Base-by-base conservation (phyloP, 2,888 invertebrate genomes). In the Mimachlamys varia region DNA sequence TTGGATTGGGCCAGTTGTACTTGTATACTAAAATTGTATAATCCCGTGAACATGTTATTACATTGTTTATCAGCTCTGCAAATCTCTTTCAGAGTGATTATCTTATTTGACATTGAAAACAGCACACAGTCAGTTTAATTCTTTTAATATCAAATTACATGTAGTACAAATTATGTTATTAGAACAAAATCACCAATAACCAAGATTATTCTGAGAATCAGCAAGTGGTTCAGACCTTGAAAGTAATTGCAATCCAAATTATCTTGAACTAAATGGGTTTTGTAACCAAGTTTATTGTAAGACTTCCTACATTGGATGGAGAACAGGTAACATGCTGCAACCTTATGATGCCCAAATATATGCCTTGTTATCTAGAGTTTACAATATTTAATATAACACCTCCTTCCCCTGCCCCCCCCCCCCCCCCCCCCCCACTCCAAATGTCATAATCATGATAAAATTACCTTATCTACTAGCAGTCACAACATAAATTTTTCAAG, bases 71-170 rank as follows among this genome's bases (percentile, higher is more conserved):
- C 1, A 53, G 15, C 44, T n/a, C n/a, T 44, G 53, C 17, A 2
- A n/a, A 53, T 53, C 53, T 17, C 53, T 12, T 17, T 53, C 53
- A 5, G 13, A 17, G 19, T 13, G 19, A 2, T 53, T 17, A 10
- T 53, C 33, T 27, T 5, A 76, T 33, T 76, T 33, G 76, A 76
- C 33, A 76, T 76, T 76, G 33, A 76, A 76, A 76, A 76, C 76
- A 76, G 76, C 76, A 76, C 76, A 76, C 76, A 76, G 33, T 76
- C 76, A 76, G 76, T 33, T 33, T 33, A 33, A 76, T 27, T 76
- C 76, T 76, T 76, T 76, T 76, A 76, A 76, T 76, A 76, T 76
- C 76, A 76, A 33, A 76, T 33, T 27, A 76, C 76, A 76, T 76
- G 76, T 33, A 22, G 27, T 76, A 76, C 76, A 76, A 76, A 2